Evolutionary conservation across 2,797 vertebrate species (phyloP), one percentile per base, ranked within the genome.

Genomic region (Siniperca scherzeri): DNA sequence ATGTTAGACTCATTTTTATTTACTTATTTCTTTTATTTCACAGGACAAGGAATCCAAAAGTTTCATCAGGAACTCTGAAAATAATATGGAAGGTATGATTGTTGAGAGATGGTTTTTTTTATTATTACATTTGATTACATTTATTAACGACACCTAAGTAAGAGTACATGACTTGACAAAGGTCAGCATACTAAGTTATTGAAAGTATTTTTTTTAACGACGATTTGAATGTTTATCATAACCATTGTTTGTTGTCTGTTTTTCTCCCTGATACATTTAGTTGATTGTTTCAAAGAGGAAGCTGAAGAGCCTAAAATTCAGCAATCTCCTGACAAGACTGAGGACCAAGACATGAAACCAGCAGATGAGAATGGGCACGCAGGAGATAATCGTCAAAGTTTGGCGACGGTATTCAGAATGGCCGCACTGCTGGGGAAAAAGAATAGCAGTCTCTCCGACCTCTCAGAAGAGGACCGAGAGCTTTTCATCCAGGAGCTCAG

Each of bases 21-120:
- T 62, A 5, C 22, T 4, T 83, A 68, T 70, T 30, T 30, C 30
- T 30, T 30, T 30, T 30, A 30, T 30, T 30, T 89, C 67, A 77
- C 88, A 97, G 96, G 95, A 96, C 86, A 96, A 96, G 79, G 96
- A 96, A 87, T 93, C 96, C 22, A 96, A 96, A 92, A 95, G 87
- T 74, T 80, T 96, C 21, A 89, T 80, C 84, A 94, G 86, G 80
- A 94, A 88, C 76, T 42, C 89, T 65, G 96, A 97, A 81, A 93
- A 91, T 25, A 94, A 91, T 50, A 93, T 93, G 74, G 95, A 96
- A 90, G 96, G 96, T 96, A 88, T 69, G 83, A 10, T 68, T 66
- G 21, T 61, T 65, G 12, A 72, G 10, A 62, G 5, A 64, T 5
- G 1, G 11, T 14, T 61, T 4, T 50, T n/a, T 4, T 27, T 27